Percentiles rank a stretch among this genome's conserved stretches.
These are phyloP conservation scores for Passer domesticus DNA, from an alignment of 2,113 vertebrate genomes.

Conservation along the genomic window DNA sequence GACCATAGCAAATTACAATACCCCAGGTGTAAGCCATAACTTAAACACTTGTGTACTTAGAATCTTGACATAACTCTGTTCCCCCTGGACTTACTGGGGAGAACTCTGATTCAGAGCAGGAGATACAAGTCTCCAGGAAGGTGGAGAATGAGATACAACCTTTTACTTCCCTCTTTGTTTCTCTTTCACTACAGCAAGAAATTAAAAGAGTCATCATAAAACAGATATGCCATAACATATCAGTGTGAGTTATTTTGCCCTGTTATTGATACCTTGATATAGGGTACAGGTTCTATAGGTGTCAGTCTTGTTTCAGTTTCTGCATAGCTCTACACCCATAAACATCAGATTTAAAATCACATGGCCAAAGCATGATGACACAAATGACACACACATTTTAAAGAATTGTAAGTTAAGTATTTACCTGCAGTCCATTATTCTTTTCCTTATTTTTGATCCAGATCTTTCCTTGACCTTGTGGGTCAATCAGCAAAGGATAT, in stretches of 20 bases:
- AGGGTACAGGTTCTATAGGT: neutral
- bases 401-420: neutral
- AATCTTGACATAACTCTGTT: neutral
- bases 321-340: neutral
- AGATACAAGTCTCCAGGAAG: neutral
- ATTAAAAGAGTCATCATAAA: neutral
- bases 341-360: neutral
- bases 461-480: constrained; percentile 85
- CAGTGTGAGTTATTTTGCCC: neutral
- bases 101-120: neutral
- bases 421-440: constrained; percentile 81
- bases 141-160: neutral
- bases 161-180: neutral
- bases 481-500: constrained; percentile 86
- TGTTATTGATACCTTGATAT: neutral
- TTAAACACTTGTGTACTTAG: neutral
- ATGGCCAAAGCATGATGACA: neutral
- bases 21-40: neutral
- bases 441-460: constrained; percentile 86
- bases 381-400: neutral
- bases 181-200: neutral
- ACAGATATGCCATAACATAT: neutral
- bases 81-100: neutral
- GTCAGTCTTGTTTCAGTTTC: neutral
- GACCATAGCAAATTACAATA: neutral